phyloP scores from a whole-genome alignment of 1,140 invertebrate genomes.

The Cherax destructor region DNA sequence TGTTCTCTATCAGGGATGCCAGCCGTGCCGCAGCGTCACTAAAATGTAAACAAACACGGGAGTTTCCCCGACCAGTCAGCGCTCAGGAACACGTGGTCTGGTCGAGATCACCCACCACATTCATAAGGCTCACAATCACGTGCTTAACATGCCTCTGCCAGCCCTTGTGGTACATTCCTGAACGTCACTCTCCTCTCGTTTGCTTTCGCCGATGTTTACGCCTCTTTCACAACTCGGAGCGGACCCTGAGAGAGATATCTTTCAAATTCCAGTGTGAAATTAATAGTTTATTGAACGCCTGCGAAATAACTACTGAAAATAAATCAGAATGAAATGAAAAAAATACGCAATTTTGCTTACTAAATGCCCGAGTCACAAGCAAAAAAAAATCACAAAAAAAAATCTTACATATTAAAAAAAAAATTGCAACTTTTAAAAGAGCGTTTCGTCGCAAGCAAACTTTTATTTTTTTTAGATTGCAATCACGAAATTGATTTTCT shows the following conservation, averaged over 20 bases:
- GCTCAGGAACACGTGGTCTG: constrained; percentile 1
- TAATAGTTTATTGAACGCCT: constrained; percentile 25
- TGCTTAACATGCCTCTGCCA: not conserved
- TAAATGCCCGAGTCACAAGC: not conserved
- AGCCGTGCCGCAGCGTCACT: constrained; percentile 22
- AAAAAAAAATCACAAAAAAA: not conserved
- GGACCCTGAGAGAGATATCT: not conserved
- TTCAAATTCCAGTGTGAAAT: constrained; percentile 15
- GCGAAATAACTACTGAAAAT: not conserved
- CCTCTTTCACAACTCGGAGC: not conserved
- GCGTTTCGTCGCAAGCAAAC: not conserved
- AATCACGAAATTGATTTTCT: not conserved
- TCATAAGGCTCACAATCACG: not conserved
- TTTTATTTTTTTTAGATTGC: not conserved
- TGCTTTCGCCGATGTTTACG: not conserved
- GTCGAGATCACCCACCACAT: not conserved
- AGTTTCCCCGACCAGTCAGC: not conserved
- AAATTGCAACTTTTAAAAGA: not conserved
- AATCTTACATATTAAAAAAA: not conserved
- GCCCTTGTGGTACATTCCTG: not conserved
- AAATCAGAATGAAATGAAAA: not conserved
- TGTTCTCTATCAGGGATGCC: constrained; percentile 24
- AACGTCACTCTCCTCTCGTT: not conserved
- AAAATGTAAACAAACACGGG: constrained; percentile 47
- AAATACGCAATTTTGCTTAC: not conserved